Percentiles rank a stretch among this genome's conserved stretches.
These are phyloP conservation scores for Cotesia typhae DNA, from an alignment of 1,140 invertebrate genomes.

Conservation along the genomic window DNA sequence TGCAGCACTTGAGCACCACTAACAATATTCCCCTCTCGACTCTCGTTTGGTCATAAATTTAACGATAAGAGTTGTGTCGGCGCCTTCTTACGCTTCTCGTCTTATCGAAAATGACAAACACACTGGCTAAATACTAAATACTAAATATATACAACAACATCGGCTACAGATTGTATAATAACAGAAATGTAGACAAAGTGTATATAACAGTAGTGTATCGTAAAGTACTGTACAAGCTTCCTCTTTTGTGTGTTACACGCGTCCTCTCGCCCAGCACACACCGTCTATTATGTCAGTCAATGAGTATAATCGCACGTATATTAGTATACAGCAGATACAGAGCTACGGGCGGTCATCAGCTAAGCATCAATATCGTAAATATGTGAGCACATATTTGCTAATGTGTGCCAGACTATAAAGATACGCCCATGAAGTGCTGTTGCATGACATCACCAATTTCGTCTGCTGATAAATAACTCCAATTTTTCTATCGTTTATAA, in stretches of 20 bases:
- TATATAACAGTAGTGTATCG: neutral
- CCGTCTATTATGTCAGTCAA: conserved; percentile 16
- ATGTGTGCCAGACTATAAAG: conserved; percentile 23
- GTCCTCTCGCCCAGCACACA: neutral
- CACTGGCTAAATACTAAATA: no score
- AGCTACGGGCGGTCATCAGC: neutral
- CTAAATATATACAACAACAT: no score
- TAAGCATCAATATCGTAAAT: no score
- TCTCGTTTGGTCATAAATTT: conserved; percentile 44
- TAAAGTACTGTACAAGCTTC: conserved; percentile 6
- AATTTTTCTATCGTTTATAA: neutral
- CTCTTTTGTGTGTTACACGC: conserved; percentile 20
- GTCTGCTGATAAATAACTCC: neutral
- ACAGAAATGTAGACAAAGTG: conserved; percentile 4
- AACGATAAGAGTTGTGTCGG: conserved; percentile 45
- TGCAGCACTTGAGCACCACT: conserved; percentile 39
- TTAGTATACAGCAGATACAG: no score
- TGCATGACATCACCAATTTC: conserved; percentile 18
- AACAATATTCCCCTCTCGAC: conserved; percentile 32
- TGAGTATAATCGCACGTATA: neutral
- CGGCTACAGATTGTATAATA: no score
- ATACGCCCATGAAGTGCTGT: conserved; percentile 28
- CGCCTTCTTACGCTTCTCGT: conserved; percentile 28
- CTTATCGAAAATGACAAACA: no score
- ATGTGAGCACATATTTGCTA: conserved; percentile 1